These are phyloP conservation scores for Laticauda laticaudata DNA, from an alignment of 2,113 vertebrate species.

Conservation along the genomic window DNA sequence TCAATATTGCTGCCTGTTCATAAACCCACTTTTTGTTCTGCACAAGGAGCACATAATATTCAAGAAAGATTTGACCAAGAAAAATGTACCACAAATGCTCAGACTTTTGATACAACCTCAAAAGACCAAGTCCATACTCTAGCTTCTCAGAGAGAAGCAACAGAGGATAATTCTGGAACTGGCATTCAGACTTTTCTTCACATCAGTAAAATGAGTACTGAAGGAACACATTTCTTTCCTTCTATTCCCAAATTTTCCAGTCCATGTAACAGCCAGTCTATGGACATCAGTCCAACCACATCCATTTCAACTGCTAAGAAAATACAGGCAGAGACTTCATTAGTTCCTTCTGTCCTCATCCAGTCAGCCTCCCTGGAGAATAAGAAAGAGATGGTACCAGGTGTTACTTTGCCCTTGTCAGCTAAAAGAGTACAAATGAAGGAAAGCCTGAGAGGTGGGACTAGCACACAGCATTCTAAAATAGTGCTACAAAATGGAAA, in stretches of 20 bases:
- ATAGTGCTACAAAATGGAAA: conserved; percentile 45
- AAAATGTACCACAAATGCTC: conserved; percentile 54
- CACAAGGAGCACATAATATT: conserved; percentile 60
- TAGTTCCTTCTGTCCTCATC: conserved; percentile 14
- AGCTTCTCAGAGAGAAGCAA: background rate
- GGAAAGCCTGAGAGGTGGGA: conserved; percentile 7
- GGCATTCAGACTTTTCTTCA: conserved; percentile 16
- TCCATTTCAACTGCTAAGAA: conserved; percentile 5
- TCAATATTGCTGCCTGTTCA: background rate
- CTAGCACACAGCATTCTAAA: conserved; percentile 44
- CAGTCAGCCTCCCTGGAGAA: conserved; percentile 28
- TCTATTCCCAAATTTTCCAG: conserved; percentile 66
- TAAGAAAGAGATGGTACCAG: conserved; percentile 84
- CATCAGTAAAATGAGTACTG: accelerated
- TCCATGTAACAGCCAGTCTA: conserved; percentile 4
- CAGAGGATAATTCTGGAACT: background rate
- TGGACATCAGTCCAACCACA: conserved; percentile 21
- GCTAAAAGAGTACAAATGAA: background rate
- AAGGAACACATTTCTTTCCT: background rate
- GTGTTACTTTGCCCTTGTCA: conserved; percentile 69
- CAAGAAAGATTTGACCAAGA: conserved; percentile 64
- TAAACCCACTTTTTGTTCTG: conserved; percentile 45
- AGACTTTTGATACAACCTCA: conserved; percentile 5
- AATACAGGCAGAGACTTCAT: conserved; percentile 53
- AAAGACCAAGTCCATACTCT: background rate